phyloP scores from a whole-genome alignment of 2,113 vertebrate genomes.

The Python bivittatus region DNA sequence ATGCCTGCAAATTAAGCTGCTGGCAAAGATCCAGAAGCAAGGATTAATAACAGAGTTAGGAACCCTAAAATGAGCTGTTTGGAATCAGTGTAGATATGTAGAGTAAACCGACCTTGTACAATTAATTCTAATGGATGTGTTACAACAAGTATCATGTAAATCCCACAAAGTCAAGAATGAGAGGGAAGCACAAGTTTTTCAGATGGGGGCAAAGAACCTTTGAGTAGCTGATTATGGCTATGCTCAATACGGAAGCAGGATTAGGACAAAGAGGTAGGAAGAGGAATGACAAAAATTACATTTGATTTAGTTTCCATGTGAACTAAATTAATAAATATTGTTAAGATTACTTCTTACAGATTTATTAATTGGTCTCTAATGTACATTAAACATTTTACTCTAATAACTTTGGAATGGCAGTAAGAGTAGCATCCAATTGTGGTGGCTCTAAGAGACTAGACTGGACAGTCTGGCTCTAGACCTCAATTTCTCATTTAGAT shows the following conservation, averaged over 20 bases:
- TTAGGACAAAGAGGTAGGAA: neutral
- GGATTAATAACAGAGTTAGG: neutral
- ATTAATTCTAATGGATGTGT: neutral
- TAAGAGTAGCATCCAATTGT: neutral
- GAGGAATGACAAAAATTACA: neutral
- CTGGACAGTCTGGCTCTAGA: neutral
- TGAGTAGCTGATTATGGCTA: neutral
- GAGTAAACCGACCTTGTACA: neutral
- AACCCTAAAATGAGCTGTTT: neutral
- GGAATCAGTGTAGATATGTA: neutral
- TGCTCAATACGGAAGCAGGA: neutral
- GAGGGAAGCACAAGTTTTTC: neutral
- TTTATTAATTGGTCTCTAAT: neutral
- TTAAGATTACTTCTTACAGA: neutral
- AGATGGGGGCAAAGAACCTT: neutral
- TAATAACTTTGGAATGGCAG: neutral
- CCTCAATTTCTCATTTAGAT: neutral
- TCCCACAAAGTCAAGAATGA: neutral
- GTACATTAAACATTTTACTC: neutral
- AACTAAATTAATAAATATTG: neutral
- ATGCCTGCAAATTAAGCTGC: neutral
- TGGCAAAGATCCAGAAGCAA: neutral
- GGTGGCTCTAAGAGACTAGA: neutral
- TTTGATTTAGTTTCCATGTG: neutral
- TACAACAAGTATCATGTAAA: neutral